These are phyloP conservation scores for Aurelia sp. DNA, from an alignment of 30 jellyfish, hydroid and myxozoan genomes.

Conservation along the genomic window DNA sequence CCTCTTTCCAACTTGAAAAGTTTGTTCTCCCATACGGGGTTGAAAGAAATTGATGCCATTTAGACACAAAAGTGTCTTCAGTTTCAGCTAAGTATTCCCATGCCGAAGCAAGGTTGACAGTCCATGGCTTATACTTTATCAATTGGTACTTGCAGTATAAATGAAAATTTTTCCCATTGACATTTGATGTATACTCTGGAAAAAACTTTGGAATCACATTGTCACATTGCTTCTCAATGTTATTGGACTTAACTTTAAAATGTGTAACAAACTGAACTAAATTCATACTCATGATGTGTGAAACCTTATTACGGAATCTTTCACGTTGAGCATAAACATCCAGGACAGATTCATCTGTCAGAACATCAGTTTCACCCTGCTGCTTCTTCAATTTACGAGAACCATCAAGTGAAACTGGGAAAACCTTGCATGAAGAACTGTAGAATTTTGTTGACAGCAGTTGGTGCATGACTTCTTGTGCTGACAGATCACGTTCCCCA, in stretches of 20 bases:
- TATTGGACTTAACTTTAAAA: neutral
- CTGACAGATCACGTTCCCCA: slow-evolving; percentile 38
- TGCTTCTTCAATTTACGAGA: neutral
- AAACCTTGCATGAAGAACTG: slow-evolving; percentile 30
- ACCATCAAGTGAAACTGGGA: neutral
- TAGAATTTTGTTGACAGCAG: slow-evolving; percentile 17
- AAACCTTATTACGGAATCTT: neutral
- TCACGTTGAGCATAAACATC: slow-evolving; percentile 49
- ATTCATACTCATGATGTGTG: no score
- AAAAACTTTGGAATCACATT: slow-evolving; percentile 7
- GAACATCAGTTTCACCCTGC: neutral
- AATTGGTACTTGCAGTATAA: slow-evolving; percentile 34
- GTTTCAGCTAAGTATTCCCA: neutral
- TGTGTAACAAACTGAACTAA: neutral
- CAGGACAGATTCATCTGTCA: slow-evolving; percentile 10
- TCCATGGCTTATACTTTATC: slow-evolving; percentile 45
- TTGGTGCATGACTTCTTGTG: slow-evolving; percentile 49
- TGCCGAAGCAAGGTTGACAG: neutral
- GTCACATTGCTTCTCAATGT: neutral
- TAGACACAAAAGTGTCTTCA: neutral
- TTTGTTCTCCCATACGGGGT: slow-evolving; percentile 12
- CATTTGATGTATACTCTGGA: slow-evolving; percentile 28
- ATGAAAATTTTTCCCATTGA: slow-evolving; percentile 20
- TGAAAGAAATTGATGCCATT: neutral
- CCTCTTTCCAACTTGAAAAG: slow-evolving; percentile 3